Percentiles rank a stretch among this genome's conserved stretches.
These are phyloP conservation scores for Matsumyia berberina DNA, from an alignment of 2,888 invertebrate species.

Conservation along the genomic window DNA sequence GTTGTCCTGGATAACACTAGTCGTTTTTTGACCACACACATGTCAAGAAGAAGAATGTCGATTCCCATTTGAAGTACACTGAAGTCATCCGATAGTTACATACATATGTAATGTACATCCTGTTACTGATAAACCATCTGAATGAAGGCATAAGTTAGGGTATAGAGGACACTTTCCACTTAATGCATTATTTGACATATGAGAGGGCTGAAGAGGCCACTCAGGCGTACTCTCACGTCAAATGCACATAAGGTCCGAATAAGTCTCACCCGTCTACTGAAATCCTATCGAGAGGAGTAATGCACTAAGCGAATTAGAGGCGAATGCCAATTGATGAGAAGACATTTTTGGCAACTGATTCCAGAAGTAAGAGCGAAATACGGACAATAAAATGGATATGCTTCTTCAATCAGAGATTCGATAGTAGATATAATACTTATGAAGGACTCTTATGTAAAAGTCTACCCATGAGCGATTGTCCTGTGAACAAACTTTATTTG, in stretches of 20 bases:
- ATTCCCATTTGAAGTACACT: conserved; percentile 42
- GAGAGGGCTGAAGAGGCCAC: conserved; percentile 42
- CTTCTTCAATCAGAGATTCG: conserved; percentile 2
- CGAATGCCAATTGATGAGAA: conserved; percentile 13
- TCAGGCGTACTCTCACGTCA: conserved; percentile 47
- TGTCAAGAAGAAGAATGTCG: conserved; percentile 45
- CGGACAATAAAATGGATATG: neutral
- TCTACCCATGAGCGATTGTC: neutral
- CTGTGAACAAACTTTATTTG: conserved; percentile 3
- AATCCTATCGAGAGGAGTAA: conserved; percentile 8
- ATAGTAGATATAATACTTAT: neutral
- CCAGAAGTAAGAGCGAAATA: neutral
- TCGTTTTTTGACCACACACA: conserved; percentile 36
- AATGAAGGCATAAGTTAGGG: conserved; percentile 20
- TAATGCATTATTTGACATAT: conserved; percentile 56
- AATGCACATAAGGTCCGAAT: conserved; percentile 41
- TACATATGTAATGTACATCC: conserved; percentile 2
- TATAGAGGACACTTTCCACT: conserved; percentile 30
- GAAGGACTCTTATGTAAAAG: neutral
- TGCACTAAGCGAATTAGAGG: conserved; percentile 32
- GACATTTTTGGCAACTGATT: conserved; percentile 35
- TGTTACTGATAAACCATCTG: conserved; percentile 3
- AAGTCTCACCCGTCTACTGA: neutral
- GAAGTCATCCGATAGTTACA: conserved; percentile 8
- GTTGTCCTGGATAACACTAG: conserved; percentile 41